Conservation (phyloP, 2,888 invertebrate genomes). For the Chouioia cunea region DNA sequence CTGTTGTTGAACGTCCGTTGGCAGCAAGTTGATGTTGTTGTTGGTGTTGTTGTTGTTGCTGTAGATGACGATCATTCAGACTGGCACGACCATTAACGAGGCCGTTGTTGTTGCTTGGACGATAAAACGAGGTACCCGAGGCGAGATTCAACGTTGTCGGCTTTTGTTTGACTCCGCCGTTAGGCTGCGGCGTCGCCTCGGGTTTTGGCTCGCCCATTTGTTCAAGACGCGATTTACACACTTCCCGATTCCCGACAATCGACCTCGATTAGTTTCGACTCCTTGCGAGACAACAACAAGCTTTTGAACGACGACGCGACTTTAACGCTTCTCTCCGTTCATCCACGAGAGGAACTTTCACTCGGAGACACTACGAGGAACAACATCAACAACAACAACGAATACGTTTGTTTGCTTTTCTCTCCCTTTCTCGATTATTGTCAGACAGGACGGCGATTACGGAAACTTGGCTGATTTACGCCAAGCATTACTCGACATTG, state of each 20-base stretch:
- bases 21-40: constrained; percentile 45
- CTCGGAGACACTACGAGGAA: constrained; percentile 5
- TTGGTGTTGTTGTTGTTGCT: constrained; percentile 51
- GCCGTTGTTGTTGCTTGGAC: constrained; percentile 41
- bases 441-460: constrained; percentile 30
- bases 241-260: constrained; percentile 1
- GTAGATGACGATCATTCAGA: constrained; percentile 66
- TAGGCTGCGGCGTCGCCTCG: constrained; percentile 64
- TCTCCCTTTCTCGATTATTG: constrained; percentile 17
- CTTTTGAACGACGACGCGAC: neutral
- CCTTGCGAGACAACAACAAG: neutral
- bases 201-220: constrained; percentile 68
- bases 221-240: constrained; percentile 41
- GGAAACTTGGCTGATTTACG: too few relatives aligned
- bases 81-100: constrained; percentile 63
- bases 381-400: too few relatives aligned
- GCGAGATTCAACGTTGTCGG: constrained; percentile 65
- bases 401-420: constrained; percentile 2
- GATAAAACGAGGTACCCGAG: constrained; percentile 66
- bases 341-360: constrained; percentile 28
- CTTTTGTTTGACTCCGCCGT: constrained; percentile 66
- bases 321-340: too few relatives aligned
- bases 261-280: constrained; percentile 1
- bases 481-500: too few relatives aligned
- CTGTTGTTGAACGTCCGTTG: constrained; percentile 39